A percentile compares a stretch with the other conserved stretches of the same genome.
Conservation (phyloP, 2,888 invertebrate genomes). For the Lochmaea capreae region DNA sequence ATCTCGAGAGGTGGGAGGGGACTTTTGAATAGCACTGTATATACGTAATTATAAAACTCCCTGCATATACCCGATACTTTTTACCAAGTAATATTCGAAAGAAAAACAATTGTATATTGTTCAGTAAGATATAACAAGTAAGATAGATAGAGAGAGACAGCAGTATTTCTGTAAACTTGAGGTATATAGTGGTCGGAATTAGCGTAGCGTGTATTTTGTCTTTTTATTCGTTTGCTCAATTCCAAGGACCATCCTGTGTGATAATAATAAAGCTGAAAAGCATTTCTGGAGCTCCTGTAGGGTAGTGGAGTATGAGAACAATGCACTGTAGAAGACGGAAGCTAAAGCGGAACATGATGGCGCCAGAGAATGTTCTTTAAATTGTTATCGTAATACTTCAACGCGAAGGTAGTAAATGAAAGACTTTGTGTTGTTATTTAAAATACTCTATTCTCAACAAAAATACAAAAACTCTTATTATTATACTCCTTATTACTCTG, state of each 20-base stretch:
- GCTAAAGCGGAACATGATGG: constrained; percentile 10
- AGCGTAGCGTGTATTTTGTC: constrained; percentile 10
- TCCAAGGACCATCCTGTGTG: constrained; percentile 17
- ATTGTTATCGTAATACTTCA: constrained; percentile 5
- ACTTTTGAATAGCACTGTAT: too few relatives aligned
- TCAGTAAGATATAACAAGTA: neutral
- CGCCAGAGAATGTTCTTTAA: constrained; percentile 8
- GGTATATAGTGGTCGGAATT: neutral
- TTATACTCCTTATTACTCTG: neutral
- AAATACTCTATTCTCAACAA: neutral
- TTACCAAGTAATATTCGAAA: neutral
- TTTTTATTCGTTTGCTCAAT: constrained; percentile 15
- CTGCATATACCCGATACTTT: too few relatives aligned
- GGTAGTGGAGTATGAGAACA: neutral
- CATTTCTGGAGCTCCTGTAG: constrained; percentile 15
- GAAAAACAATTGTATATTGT: neutral
- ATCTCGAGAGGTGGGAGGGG: too few relatives aligned
- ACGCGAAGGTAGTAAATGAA: constrained; percentile 13
- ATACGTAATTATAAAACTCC: too few relatives aligned
- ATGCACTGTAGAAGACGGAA: constrained; percentile 13
- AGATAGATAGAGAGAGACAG: neutral
- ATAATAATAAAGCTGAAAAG: constrained; percentile 18
- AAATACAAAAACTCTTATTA: neutral
- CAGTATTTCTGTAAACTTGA: constrained; percentile 3
- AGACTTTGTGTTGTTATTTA: constrained; percentile 10